Evolutionary conservation across 2,888 invertebrate genomes (phyloP).

Genomic region (Petrolisthes manimaculis): DNA sequence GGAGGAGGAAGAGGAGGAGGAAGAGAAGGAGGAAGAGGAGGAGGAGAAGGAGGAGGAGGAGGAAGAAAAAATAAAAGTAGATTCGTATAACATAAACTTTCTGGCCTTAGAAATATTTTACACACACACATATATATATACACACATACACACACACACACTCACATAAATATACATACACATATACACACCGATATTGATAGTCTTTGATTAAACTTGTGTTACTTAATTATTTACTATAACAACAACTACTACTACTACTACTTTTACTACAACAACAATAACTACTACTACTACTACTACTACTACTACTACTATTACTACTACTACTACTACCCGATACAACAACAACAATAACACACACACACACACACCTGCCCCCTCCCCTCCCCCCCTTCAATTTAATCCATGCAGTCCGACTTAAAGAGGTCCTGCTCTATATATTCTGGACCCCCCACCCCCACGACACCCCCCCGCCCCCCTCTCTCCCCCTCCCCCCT

Average conservation of each 20-base stretch:
- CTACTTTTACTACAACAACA: background rate
- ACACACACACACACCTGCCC: no score
- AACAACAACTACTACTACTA: background rate
- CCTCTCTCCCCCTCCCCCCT: background rate
- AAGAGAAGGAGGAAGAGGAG: constrained; percentile 41
- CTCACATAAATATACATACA: no score
- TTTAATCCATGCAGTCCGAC: no score
- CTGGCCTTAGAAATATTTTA: no score
- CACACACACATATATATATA: no score
- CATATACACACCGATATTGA: no score
- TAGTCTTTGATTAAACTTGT: no score
- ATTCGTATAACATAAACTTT: background rate
- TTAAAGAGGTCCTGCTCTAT: background rate
- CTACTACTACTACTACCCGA: background rate
- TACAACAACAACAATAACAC: no score
- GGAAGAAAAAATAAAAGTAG: constrained; percentile 44
- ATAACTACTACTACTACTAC: background rate
- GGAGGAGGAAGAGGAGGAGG: constrained; percentile 16
- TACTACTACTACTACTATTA: background rate
- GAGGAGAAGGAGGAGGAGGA: constrained; percentile 28
- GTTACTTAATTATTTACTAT: no score
- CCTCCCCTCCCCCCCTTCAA: no score
- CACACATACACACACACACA: no score
- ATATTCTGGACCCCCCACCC: background rate
- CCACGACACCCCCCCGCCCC: background rate